Conservation (phyloP, 1,140 invertebrate genomes). For the Bicyclus anynana region DNA sequence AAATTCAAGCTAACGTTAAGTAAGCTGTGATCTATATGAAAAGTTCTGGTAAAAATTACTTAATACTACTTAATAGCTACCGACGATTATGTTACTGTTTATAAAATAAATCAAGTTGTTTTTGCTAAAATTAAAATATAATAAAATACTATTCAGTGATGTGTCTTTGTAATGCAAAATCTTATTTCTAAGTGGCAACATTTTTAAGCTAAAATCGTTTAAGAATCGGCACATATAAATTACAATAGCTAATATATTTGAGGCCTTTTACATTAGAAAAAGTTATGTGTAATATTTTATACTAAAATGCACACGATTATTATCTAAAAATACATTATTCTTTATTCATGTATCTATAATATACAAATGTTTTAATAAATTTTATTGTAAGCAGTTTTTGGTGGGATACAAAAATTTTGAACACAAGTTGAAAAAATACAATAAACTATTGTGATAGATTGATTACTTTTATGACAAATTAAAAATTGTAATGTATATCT, state of each 20-base stretch:
- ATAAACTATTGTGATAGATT: slow-evolving; percentile 7
- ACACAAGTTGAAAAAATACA: slow-evolving; percentile 3
- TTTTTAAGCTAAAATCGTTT: not conserved
- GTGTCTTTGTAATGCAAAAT: slow-evolving; percentile 22
- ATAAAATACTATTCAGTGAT: slow-evolving; percentile 9
- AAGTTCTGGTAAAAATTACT: slow-evolving; percentile 22
- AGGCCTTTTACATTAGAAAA: not conserved
- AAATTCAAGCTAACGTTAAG: slow-evolving; percentile 43
- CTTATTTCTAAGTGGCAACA: slow-evolving; percentile 16
- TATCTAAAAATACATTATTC: slow-evolving; percentile 6
- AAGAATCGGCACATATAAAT: not conserved
- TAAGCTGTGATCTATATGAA: slow-evolving; percentile 8
- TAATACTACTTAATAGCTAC: slow-evolving; percentile 23
- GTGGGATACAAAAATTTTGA: slow-evolving; percentile 37
- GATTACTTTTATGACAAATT: not conserved
- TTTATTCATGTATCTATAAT: not conserved
- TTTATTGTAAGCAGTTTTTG: slow-evolving; percentile 16
- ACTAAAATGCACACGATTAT: slow-evolving; percentile 17
- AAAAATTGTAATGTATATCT: not conserved
- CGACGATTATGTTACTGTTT: not conserved
- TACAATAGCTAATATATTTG: slow-evolving; percentile 1
- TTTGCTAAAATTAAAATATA: slow-evolving; percentile 12
- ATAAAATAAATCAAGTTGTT: not conserved
- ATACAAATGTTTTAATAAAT: not conserved
- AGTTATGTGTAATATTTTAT: slow-evolving; percentile 8